Conservation (phyloP, 2,113 vertebrate species). For the Gymnobelideus leadbeateri region DNA sequence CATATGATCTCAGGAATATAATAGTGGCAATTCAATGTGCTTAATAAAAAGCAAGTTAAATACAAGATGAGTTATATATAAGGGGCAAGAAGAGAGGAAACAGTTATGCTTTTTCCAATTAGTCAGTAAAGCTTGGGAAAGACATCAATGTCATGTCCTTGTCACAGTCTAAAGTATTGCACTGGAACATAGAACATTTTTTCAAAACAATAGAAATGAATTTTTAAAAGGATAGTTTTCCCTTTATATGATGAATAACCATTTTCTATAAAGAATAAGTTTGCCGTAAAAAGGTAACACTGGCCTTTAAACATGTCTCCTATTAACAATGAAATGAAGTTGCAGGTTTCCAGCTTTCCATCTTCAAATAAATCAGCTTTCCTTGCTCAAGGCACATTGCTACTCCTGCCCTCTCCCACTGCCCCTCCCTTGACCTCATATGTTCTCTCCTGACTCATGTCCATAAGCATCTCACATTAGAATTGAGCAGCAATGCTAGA, state of each 20-base stretch:
- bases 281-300: conserved; percentile 49
- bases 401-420: conserved; percentile 68
- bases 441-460: conserved; percentile 60
- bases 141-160: not conserved
- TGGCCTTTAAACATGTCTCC: conserved; percentile 71
- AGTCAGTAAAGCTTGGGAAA: conserved; percentile 27
- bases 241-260: conserved; percentile 40
- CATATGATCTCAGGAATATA: not conserved
- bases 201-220: conserved; percentile 37
- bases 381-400: conserved; percentile 70
- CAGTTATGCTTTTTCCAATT: not conserved
- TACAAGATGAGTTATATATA: not conserved
- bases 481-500: conserved; percentile 62
- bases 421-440: conserved; percentile 71
- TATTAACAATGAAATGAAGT: conserved; percentile 64
- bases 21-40: not conserved
- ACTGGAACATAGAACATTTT: not conserved
- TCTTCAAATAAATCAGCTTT: conserved; percentile 67
- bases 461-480: conserved; percentile 64
- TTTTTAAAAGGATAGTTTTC: not conserved
- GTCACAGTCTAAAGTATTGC: not conserved
- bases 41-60: not conserved
- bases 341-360: conserved; percentile 65
- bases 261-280: conserved; percentile 51
- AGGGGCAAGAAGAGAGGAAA: not conserved